A percentile compares a stretch with the other conserved stretches of the same genome.
Conservation (phyloP, 2,797 vertebrate genomes). For the Rhadinocentrus ornatus region DNA sequence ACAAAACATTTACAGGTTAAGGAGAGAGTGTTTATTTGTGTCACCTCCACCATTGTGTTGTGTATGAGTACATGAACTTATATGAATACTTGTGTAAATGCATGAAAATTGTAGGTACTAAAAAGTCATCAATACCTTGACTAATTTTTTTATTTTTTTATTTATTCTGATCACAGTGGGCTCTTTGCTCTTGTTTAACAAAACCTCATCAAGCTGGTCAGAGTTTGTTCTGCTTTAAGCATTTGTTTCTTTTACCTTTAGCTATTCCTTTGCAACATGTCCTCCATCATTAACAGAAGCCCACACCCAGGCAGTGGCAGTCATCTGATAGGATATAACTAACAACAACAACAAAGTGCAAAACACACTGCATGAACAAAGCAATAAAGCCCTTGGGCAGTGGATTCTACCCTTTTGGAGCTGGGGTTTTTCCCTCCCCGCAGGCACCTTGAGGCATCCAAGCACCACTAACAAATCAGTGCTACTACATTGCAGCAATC, state of each 20-base stretch:
- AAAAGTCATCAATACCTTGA: neutral
- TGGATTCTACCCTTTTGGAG: slow-evolving; percentile 23
- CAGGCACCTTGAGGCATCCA: neutral
- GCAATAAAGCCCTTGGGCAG: slow-evolving; percentile 1
- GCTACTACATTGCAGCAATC: slow-evolving; percentile 7
- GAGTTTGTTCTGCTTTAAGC: slow-evolving; percentile 15
- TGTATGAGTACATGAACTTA: slow-evolving; percentile 9
- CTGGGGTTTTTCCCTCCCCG: slow-evolving; percentile 15
- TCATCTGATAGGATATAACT: slow-evolving; percentile 2
- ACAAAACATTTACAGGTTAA: slow-evolving; percentile 23
- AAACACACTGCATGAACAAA: slow-evolving; percentile 10
- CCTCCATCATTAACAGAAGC: slow-evolving; percentile 30
- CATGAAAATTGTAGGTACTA: slow-evolving; percentile 5
- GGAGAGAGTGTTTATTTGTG: neutral
- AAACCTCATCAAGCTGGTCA: neutral
- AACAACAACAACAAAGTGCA: slow-evolving; percentile 12
- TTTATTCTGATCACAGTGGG: neutral
- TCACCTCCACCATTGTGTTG: slow-evolving; percentile 16
- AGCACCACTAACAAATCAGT: slow-evolving; percentile 9
- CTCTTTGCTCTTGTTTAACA: slow-evolving; percentile 16
- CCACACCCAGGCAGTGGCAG: slow-evolving; percentile 27
- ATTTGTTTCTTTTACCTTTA: slow-evolving; percentile 26
- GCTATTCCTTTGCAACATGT: slow-evolving; percentile 8
- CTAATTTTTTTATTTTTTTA: neutral
- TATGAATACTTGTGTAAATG: slow-evolving; percentile 1